Conservation (phyloP, 2,113 vertebrate species). For the Actenoides lindsayi region DNA sequence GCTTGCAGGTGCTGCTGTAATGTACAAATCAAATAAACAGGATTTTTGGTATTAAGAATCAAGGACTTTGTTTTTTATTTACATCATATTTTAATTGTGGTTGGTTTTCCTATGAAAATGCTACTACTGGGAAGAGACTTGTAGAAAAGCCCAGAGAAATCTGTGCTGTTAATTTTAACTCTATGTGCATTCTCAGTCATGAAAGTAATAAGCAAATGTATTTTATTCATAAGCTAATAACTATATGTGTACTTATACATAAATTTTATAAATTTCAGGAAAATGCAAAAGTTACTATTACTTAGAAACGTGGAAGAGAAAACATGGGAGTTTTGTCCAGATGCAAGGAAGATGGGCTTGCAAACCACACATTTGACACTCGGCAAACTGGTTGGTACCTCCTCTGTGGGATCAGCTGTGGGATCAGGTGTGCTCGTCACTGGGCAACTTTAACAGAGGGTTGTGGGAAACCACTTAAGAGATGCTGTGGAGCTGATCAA, state of each 20-base stretch:
- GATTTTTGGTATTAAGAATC: background rate
- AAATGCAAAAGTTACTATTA: background rate
- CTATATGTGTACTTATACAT: background rate
- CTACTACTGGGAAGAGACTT: background rate
- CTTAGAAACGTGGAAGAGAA: background rate
- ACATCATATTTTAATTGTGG: background rate
- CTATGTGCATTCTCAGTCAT: background rate
- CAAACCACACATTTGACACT: background rate
- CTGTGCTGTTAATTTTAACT: background rate
- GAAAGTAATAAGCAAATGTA: background rate
- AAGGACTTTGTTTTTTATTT: background rate
- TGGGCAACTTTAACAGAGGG: background rate
- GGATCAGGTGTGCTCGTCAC: background rate
- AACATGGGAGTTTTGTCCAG: background rate
- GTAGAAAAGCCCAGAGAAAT: background rate
- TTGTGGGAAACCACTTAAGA: fast-evolving
- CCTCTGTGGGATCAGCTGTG: background rate
- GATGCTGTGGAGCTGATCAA: background rate
- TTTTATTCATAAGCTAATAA: background rate
- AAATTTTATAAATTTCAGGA: background rate
- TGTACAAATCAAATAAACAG: background rate
- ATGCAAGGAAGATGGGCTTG: background rate
- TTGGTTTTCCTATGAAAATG: background rate
- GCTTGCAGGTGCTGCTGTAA: background rate
- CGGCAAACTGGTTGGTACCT: fast-evolving